Base-by-base conservation (phyloP, 1,140 invertebrate species). In the Rhagoletis pomonella region DNA sequence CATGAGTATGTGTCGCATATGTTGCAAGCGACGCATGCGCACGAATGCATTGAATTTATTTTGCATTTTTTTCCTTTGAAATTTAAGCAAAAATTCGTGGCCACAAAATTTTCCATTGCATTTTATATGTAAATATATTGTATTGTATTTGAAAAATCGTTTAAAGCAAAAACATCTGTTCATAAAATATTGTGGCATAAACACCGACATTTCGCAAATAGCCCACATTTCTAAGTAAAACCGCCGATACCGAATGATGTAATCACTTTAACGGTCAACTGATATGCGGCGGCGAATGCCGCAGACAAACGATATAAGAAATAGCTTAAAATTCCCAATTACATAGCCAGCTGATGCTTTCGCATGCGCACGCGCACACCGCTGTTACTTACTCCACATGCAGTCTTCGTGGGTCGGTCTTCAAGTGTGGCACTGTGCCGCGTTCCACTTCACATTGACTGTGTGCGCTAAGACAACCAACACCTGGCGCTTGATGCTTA, bases 371-470 rank as follows among this genome's bases (percentile, higher is more conserved):
- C 65, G 29, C 39, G 65, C 42, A 29, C 29, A 29, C 29, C 29
- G 29, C 29, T 29, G 29, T 29, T 29, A 29, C 29, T 29, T 47
- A 73, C 42, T 47, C 67, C 14, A 47, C 42, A 42, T 14, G 17
- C 60, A 17, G 29, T n/a, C 29, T 44, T n/a, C 17, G 3, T 17
- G 67, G 4, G 42, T 73, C 67, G 4, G 42, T 73, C 67, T 17
- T 81, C 47, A 81, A 81, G 73, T 81, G 73, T 81, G 73, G 73
- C 73, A 81, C 73, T 73, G 42, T 73, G 67, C 17, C 67, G 67
- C 39, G 67, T 17, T 44, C 42, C 67, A 73, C 42, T 73, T 39
- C 67, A 44, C 67, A 73, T 73, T 69, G 14, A 10, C 5, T 10
- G 10, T 55, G 5, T 55, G 50, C 10, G 50, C 10, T 7, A 4